phyloP scores from a whole-genome alignment of 2,888 invertebrate species.

The Ectemnius cavifrons region DNA sequence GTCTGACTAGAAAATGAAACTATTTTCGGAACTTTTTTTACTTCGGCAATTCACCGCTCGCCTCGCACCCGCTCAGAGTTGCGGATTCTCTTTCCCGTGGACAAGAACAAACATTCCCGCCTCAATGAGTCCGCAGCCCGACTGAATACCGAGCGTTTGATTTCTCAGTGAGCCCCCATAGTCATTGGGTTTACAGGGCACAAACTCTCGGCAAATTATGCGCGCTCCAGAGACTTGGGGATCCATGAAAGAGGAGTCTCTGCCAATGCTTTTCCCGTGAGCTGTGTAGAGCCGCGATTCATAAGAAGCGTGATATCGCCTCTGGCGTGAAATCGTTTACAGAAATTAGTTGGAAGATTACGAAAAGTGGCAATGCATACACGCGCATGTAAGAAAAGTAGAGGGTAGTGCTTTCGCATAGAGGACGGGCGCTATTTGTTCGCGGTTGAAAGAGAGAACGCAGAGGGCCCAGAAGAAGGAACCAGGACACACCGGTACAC shows the following conservation, averaged over 20 bases:
- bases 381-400: no score
- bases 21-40: slow-evolving; percentile 71
- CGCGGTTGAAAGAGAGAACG: slow-evolving; percentile 42
- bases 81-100: slow-evolving; percentile 40
- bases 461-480: slow-evolving; percentile 48
- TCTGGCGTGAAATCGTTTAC: no score
- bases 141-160: background rate
- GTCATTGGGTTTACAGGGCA: no score
- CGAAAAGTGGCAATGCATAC: no score
- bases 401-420: background rate
- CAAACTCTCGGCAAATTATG: no score
- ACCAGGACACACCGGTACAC: slow-evolving; percentile 39
- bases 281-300: no score
- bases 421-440: slow-evolving; percentile 11
- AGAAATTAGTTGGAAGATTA: no score
- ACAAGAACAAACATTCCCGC: slow-evolving; percentile 19
- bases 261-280: no score
- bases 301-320: no score
- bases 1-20: slow-evolving; percentile 78
- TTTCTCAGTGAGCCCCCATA: background rate
- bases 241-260: no score
- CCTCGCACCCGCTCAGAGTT: slow-evolving; percentile 42
- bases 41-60: slow-evolving; percentile 50
- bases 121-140: background rate
- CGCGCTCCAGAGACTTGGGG: no score